Base-by-base conservation (phyloP, 2,797 vertebrate genomes). In the Phrynocephalus forsythii region DNA sequence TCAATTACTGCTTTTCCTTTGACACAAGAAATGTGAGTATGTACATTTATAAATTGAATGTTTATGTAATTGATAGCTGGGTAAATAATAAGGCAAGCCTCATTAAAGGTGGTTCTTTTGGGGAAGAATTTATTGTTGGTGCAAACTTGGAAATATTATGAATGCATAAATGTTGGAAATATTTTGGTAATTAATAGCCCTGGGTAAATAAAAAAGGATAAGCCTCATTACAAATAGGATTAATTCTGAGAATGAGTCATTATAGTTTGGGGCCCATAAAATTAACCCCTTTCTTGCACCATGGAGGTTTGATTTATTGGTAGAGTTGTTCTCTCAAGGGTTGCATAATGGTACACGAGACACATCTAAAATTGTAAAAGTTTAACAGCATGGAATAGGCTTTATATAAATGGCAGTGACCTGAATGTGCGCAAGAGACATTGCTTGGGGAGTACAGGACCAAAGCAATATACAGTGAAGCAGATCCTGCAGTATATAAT, bases 241-340 rank as follows among this genome's bases (percentile, higher is more conserved):
- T 90, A 83, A 72, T 33, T 93, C 56, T 73, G 84, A 48, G 86
- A 90, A 85, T 73, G 79, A 22, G 30, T 83, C 83, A 68, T 83
- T 79, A 79, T 83, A 83, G 84, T 76, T 87, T 88, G 60, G 71
- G 77, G 48, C 77, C 69, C 77, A 90, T 81, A 90, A 90, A 90
- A 90, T 94, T 93, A 77, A 84, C 92, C 76, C 91, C 84, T 10
- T 92, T 92, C 68, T 85, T 90, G 15, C 84, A 63, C 52, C 72
- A 68, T 83, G 72, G 67, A 82, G 84, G 50, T 79, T 68, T 90
- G 68, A 79, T 48, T 90, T 85, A 90, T 67, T 44, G 82, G 48
- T 85, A 91, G 88, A 76, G 52, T 8, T 79, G 44, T 33, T 90
- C 56, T 86, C 16, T 24, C 13, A 84, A 28, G 38, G 26, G 60